Conservation (phyloP, 2,113 vertebrate species). For the Canis aureus region DNA sequence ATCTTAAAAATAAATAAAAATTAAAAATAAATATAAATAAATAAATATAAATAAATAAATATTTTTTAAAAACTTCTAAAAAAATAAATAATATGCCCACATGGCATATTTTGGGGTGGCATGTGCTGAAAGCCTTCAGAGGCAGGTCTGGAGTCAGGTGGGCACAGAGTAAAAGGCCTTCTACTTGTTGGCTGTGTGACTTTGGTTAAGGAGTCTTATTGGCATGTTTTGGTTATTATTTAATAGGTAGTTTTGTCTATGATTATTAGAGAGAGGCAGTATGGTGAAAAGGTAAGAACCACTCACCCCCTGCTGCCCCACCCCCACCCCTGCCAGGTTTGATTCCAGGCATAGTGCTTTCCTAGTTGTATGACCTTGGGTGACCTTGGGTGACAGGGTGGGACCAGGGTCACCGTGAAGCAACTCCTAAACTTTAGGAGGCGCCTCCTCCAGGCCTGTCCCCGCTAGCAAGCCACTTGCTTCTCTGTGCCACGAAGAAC, state of each 20-base stretch:
- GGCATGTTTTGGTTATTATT: too few species aligned
- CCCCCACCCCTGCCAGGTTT: not conserved
- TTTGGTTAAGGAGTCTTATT: not conserved
- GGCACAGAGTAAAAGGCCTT: too few species aligned
- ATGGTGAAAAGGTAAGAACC: accelerated
- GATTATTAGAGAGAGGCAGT: not conserved
- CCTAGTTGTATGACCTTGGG: not conserved
- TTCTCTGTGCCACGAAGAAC: not conserved
- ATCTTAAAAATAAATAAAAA: not conserved
- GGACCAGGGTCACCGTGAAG: not conserved
- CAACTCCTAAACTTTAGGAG: not conserved
- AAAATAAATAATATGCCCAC: not conserved
- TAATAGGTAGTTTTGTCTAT: not conserved
- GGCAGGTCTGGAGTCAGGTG: not conserved
- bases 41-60: too few species aligned
- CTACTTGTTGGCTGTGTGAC: not conserved
- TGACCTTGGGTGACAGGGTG: not conserved
- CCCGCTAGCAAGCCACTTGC: not conserved
- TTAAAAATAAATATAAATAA: too few species aligned
- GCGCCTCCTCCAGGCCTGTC: not conserved
- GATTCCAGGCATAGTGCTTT: not conserved
- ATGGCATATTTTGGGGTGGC: not conserved
- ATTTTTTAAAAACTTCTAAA: too few species aligned
- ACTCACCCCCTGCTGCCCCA: not conserved
- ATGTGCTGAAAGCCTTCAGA: not conserved